These are phyloP conservation scores for Hystrix brachyura DNA, from an alignment of 2,113 vertebrate species.

Conservation along the genomic window DNA sequence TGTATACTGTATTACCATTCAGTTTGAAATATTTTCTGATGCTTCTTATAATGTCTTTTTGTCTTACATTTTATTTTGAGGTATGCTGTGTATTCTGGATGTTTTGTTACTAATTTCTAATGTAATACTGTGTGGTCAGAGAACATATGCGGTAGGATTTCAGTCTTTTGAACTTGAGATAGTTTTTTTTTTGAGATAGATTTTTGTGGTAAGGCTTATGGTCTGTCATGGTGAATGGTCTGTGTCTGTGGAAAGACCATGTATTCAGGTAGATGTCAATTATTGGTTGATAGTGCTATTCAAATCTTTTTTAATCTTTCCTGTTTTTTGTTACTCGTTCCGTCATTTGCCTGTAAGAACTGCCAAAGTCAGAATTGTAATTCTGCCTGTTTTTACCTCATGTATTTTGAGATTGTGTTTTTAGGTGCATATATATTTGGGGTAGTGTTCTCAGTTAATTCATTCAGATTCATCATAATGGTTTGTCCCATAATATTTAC, in stretches of 20 bases:
- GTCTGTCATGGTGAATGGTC: not conserved
- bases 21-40: conserved; percentile 37
- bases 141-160: not conserved
- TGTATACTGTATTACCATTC: not conserved
- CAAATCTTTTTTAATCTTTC: not conserved
- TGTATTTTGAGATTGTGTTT: not conserved
- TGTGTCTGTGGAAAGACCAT: not conserved
- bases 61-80: conserved; percentile 33
- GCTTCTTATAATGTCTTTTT: conserved; percentile 21
- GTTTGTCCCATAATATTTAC: not conserved
- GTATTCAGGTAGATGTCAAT: not conserved
- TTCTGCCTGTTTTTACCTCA: not conserved
- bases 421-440: not conserved
- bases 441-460: not conserved
- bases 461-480: not conserved
- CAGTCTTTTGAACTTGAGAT: not conserved
- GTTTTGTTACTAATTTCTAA: not conserved
- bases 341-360: not conserved
- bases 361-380: not conserved
- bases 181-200: not conserved
- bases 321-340: not conserved
- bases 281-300: not conserved
- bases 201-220: not conserved
- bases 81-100: conserved; percentile 23
- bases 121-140: not conserved